These are phyloP conservation scores for Bothrops jararaca DNA, from an alignment of 2,113 vertebrate species.

Conservation along the genomic window DNA sequence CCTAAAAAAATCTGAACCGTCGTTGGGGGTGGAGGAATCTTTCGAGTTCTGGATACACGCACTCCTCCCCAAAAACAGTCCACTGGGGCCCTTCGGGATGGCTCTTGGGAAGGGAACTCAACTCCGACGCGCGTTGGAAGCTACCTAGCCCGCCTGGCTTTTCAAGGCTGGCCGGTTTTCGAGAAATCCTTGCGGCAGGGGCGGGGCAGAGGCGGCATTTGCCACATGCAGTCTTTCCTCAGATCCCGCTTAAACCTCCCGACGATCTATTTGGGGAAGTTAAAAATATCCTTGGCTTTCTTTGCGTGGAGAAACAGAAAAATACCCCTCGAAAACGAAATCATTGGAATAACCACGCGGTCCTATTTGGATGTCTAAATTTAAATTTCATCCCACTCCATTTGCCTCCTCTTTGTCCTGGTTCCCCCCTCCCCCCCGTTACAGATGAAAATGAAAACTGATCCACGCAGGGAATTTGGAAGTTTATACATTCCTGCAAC, in stretches of 20 bases:
- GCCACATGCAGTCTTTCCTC: too few species aligned
- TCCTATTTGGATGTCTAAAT: neutral
- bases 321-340: neutral
- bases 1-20: neutral
- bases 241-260: neutral
- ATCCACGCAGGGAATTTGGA: neutral
- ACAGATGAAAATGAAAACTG: neutral
- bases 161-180: neutral
- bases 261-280: neutral
- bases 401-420: neutral
- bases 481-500: neutral
- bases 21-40: neutral
- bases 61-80: neutral
- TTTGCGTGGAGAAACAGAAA: neutral
- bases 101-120: neutral
- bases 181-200: neutral
- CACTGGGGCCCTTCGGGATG: neutral
- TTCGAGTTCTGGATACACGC: neutral
- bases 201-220: neutral
- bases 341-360: neutral
- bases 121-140: neutral
- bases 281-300: neutral
- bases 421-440: too few species aligned
- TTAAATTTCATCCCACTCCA: neutral
- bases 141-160: neutral